Conservation (phyloP, 2,113 vertebrate species). For the Anseranas semipalmata region DNA sequence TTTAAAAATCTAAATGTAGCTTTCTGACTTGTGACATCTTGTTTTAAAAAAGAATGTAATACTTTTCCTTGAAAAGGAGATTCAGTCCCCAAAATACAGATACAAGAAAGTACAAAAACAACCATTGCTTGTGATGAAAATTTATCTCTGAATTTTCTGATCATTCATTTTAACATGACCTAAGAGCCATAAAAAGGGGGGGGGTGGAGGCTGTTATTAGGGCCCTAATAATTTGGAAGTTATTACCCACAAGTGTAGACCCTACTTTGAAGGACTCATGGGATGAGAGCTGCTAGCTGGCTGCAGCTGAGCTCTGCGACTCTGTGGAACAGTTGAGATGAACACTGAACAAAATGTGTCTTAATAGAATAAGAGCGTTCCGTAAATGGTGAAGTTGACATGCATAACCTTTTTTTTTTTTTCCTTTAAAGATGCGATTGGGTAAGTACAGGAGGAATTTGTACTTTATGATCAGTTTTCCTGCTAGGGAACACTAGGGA, state of each 20-base stretch:
- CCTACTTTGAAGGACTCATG: rapidly evolving
- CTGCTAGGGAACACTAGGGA: neutral
- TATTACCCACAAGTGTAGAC: neutral
- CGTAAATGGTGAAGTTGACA: neutral
- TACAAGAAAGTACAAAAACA: neutral
- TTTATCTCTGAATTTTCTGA: neutral
- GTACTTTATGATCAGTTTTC: neutral
- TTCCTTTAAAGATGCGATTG: neutral
- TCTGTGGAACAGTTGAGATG: neutral
- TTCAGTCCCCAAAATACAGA: neutral
- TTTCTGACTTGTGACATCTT: neutral
- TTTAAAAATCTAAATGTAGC: neutral
- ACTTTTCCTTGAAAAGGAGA: neutral
- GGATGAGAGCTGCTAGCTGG: neutral
- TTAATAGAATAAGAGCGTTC: neutral
- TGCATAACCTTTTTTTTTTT: neutral
- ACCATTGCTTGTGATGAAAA: neutral
- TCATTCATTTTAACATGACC: too few relatives aligned
- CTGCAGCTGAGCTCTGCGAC: neutral
- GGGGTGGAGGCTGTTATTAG: too few relatives aligned
- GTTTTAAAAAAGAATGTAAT: neutral
- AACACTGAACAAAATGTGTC: neutral
- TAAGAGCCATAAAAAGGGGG: too few relatives aligned
- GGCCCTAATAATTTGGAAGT: neutral
- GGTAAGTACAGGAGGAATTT: neutral